A percentile compares a stretch with the other conserved stretches of the same genome.
Evolutionary conservation across 2,888 invertebrate species (phyloP).

Genomic region (Zaprionus obscuricornis): DNA sequence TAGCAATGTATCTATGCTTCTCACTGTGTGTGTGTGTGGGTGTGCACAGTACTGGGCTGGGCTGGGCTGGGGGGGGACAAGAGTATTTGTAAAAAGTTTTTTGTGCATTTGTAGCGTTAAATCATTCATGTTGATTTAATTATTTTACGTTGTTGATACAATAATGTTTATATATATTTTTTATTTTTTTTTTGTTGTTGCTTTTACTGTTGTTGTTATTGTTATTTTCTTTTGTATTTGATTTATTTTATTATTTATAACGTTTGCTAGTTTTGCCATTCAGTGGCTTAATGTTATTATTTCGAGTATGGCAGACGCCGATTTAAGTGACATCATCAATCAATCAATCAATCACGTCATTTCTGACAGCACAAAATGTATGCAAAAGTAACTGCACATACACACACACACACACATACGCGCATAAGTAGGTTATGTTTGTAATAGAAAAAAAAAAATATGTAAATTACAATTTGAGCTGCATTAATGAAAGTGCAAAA

Average conservation of each 20-base stretch:
- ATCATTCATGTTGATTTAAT: conserved; percentile 79
- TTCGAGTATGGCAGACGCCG: conserved; percentile 38
- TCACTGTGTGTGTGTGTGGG: conserved; percentile 20
- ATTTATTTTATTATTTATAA: conserved; percentile 72
- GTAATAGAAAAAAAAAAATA: no score
- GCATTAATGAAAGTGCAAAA: conserved; percentile 52
- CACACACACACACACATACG: no score
- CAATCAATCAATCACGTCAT: conserved; percentile 64
- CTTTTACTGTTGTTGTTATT: no score
- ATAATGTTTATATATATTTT: no score
- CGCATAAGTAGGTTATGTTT: no score
- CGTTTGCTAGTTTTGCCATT: conserved; percentile 37
- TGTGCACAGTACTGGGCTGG: conserved; percentile 11
- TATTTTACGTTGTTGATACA: conserved; percentile 72
- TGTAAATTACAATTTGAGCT: conserved; percentile 55
- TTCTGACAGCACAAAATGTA: conserved; percentile 35
- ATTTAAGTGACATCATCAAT: conserved; percentile 71
- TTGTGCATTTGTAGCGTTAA: conserved; percentile 72
- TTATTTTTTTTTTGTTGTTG: no score
- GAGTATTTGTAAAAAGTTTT: conserved; percentile 50
- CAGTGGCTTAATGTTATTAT: conserved; percentile 50
- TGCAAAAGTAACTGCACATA: conserved; percentile 16
- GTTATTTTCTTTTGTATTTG: no score
- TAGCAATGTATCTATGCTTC: conserved; percentile 15
- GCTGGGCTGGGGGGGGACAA: background rate